Conservation (phyloP, 2,888 invertebrate species). For the Ashinkailepas kermadecensis region DNA sequence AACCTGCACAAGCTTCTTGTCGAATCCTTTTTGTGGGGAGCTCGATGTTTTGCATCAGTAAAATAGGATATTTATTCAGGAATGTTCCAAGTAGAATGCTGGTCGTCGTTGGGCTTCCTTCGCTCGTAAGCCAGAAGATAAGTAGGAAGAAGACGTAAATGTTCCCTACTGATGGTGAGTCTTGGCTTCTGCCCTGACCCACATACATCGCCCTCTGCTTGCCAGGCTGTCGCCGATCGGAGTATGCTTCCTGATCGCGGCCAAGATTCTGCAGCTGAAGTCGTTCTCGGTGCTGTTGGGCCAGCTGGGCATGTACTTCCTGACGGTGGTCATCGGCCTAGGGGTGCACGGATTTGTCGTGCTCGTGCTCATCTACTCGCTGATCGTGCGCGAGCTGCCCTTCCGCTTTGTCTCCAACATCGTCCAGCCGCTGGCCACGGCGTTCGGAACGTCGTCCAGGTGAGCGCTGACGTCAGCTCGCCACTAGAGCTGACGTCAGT, state of each 20-base stretch:
- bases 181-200: no score
- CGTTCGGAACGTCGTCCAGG: slow-evolving; percentile 37
- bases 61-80: no score
- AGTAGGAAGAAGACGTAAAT: no score
- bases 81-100: no score
- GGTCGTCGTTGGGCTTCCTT: no score
- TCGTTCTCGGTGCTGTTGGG: slow-evolving; percentile 75
- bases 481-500: no score
- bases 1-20: no score
- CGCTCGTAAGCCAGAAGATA: no score
- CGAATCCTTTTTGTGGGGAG: no score
- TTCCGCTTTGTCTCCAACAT: slow-evolving; percentile 47
- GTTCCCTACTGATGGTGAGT: no score
- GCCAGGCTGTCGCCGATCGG: slow-evolving; percentile 80
- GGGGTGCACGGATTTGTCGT: slow-evolving; percentile 86
- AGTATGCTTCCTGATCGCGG: slow-evolving; percentile 78
- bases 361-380: slow-evolving; percentile 74
- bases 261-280: slow-evolving; percentile 83
- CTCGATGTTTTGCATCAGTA: no score
- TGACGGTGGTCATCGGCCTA: slow-evolving; percentile 82
- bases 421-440: slow-evolving; percentile 43
- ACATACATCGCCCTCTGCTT: no score
- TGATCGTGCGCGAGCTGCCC: slow-evolving; percentile 73
- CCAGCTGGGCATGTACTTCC: slow-evolving; percentile 84
- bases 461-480: slow-evolving; percentile 41